These are phyloP conservation scores for Darevskia mixta DNA, from an alignment of 2,797 vertebrate genomes.

Conservation along the genomic window DNA sequence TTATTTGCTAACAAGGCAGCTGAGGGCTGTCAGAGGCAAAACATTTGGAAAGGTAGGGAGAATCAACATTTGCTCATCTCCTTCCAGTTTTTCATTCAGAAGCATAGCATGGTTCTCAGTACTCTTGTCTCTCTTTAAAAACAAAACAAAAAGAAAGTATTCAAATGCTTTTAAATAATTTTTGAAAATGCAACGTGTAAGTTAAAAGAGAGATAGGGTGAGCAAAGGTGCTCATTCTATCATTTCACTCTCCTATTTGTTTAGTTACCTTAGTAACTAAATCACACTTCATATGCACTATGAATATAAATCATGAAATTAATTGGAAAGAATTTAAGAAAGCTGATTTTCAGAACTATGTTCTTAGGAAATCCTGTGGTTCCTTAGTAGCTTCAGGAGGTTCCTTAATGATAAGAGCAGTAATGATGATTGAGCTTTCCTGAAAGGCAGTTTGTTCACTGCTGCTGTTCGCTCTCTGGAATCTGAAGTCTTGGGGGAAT, in stretches of 20 bases:
- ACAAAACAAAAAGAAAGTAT: not conserved
- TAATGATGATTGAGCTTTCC: not conserved
- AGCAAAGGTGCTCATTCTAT: not conserved
- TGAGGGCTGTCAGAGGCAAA: not conserved
- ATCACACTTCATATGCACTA: constrained; percentile 53
- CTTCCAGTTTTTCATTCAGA: not conserved
- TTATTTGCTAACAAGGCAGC: constrained; percentile 47
- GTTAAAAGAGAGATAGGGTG: not conserved
- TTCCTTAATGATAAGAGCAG: not conserved
- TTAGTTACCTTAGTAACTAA: constrained; percentile 63
- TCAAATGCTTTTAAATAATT: constrained; percentile 52
- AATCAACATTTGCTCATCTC: not conserved
- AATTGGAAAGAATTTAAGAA: constrained; percentile 69
- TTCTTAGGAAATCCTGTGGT: not conserved
- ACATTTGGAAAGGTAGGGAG: not conserved
- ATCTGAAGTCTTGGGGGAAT: not conserved
- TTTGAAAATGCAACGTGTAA: constrained; percentile 34
- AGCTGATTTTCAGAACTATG: not conserved
- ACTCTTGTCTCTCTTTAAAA: not conserved
- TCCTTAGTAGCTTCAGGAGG: not conserved
- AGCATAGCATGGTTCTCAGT: not conserved
- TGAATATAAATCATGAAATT: constrained; percentile 68
- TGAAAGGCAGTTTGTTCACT: not conserved
- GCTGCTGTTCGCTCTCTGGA: not conserved
- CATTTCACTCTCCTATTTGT: not conserved